Percentiles rank a stretch among this genome's conserved stretches.
These are phyloP conservation scores for Leptosomus discolor DNA, from an alignment of 2,113 vertebrate genomes.

Conservation along the genomic window DNA sequence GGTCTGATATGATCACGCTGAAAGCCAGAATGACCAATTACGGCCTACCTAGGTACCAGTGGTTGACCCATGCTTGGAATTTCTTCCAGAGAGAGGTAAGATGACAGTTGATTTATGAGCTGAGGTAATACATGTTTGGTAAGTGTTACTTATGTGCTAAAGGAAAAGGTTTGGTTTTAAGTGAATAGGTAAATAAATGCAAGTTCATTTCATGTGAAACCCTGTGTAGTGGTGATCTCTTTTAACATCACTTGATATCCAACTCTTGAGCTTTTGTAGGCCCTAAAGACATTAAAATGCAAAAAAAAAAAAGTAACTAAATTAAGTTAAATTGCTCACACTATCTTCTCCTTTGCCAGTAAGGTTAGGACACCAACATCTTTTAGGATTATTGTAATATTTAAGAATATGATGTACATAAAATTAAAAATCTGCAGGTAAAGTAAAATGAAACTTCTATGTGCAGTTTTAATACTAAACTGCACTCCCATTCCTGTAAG, in stretches of 20 bases:
- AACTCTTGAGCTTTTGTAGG: not conserved
- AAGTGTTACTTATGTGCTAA: not conserved
- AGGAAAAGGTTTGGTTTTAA: not conserved
- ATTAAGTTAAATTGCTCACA: not conserved
- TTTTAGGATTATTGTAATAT: not conserved
- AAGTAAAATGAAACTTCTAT: not conserved
- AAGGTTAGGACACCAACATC: not conserved
- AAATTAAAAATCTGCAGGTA: not conserved
- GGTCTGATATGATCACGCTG: constrained; percentile 94
- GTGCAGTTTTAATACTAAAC: not conserved
- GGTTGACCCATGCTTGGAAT: constrained; percentile 98
- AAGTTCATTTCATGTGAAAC: not conserved
- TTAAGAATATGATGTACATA: not conserved
- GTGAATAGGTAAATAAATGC: not conserved
- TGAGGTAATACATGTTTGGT: not conserved
- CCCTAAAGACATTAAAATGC: not conserved
- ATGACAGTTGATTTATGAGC: not conserved
- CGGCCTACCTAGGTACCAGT: constrained; percentile 89
- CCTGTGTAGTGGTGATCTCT: not conserved
- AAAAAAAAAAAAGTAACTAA: not conserved
- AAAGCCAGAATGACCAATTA: constrained; percentile 95
- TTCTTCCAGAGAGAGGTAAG: constrained; percentile 96
- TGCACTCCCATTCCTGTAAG: not conserved
- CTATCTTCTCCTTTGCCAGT: not conserved
- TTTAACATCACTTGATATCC: not conserved